A percentile compares a stretch with the other conserved stretches of the same genome.
Conservation (phyloP, 1,140 invertebrate species). For the Drosophila dunni region DNA sequence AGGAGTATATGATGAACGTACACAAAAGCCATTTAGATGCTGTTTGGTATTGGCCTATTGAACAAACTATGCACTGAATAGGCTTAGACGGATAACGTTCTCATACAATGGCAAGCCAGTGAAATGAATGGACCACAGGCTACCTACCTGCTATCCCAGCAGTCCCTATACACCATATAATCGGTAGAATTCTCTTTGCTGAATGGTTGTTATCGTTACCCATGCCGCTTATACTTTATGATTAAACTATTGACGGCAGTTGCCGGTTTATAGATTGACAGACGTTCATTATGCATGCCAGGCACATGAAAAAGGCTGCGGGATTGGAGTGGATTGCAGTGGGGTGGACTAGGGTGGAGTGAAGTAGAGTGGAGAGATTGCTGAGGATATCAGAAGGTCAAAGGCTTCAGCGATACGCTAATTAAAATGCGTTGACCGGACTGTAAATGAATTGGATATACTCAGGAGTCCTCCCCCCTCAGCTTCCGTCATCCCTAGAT, state of each 20-base stretch:
- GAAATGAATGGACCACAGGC: constrained; percentile 37
- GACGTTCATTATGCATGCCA: constrained; percentile 64
- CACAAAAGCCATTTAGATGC: constrained; percentile 78
- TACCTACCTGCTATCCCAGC: constrained; percentile 21
- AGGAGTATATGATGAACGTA: not conserved
- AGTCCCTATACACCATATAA: not conserved
- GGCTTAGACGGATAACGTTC: constrained; percentile 48
- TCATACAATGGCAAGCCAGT: constrained; percentile 29
- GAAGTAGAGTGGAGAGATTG: not conserved
- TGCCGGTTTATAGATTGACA: constrained; percentile 51
- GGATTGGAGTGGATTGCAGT: not conserved
- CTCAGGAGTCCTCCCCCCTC: not conserved
- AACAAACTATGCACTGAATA: constrained; percentile 61
- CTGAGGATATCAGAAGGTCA: constrained; percentile 31
- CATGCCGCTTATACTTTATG: constrained; percentile 67
- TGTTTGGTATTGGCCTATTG: constrained; percentile 78
- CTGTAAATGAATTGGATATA: constrained; percentile 45
- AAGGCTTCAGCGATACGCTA: constrained; percentile 64
- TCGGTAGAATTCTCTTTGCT: constrained; percentile 22
- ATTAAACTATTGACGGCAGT: constrained; percentile 75
- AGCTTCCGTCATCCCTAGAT: not conserved
- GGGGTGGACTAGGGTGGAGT: not conserved
- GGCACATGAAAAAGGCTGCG: constrained; percentile 4
- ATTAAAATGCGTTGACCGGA: constrained; percentile 65
- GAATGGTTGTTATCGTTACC: constrained; percentile 77